Conservation (phyloP, 1,140 invertebrate species). For the Drosophila elegans region DNA sequence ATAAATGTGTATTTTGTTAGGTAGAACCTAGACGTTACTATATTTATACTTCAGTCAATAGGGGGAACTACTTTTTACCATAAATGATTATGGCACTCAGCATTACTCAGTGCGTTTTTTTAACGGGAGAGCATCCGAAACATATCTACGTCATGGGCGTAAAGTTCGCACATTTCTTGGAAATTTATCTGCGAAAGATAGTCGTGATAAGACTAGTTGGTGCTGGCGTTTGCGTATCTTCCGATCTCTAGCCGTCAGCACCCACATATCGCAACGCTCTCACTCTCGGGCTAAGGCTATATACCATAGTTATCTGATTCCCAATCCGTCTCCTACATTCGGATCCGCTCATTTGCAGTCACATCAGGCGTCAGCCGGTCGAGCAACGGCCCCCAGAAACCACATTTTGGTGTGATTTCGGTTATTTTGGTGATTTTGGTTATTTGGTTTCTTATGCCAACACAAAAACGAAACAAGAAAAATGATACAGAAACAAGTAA, state of each 20-base stretch:
- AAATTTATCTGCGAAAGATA: slow-evolving; percentile 55
- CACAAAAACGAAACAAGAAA: slow-evolving; percentile 17
- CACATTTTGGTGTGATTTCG: slow-evolving; percentile 44
- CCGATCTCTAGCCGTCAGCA: slow-evolving; percentile 40
- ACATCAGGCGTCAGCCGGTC: slow-evolving; percentile 65
- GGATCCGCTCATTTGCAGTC: slow-evolving; percentile 70
- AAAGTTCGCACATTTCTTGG: slow-evolving; percentile 68
- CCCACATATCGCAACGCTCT: slow-evolving; percentile 28
- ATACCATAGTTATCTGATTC: slow-evolving; percentile 10
- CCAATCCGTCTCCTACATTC: slow-evolving; percentile 12
- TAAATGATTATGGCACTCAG: background rate
- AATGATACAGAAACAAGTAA: slow-evolving; percentile 36
- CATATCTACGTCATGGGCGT: slow-evolving; percentile 64
- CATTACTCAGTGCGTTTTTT: slow-evolving; percentile 19
- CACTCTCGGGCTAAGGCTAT: slow-evolving; percentile 1
- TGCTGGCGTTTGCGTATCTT: slow-evolving; percentile 18
- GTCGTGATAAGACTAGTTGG: slow-evolving; percentile 52
- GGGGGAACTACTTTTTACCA: slow-evolving; percentile 20
- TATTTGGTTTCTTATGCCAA: slow-evolving; percentile 40
- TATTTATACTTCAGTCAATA: slow-evolving; percentile 7
- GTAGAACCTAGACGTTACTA: background rate
- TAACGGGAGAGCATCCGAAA: slow-evolving; percentile 37
- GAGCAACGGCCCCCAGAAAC: slow-evolving; percentile 77
- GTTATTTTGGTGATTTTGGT: slow-evolving; percentile 32
- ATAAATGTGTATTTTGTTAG: background rate